A percentile compares a stretch with the other conserved stretches of the same genome.
These are phyloP conservation scores for Hiodon alosoides DNA, from an alignment of 2,113 vertebrate genomes.

Conservation along the genomic window DNA sequence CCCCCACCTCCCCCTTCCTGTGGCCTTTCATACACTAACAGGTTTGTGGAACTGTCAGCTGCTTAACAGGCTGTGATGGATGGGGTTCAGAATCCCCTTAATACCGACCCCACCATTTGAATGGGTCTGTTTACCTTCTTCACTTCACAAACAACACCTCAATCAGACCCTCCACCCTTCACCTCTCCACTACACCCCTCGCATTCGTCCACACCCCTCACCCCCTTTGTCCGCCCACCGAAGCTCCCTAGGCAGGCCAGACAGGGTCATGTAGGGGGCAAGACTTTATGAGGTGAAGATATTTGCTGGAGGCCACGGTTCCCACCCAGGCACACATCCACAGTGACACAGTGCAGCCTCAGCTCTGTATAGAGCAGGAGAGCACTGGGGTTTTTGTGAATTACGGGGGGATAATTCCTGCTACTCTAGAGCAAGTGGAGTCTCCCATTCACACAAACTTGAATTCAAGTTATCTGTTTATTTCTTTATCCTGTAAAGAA, in stretches of 20 bases:
- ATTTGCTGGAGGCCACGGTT: conserved; percentile 42
- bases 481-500: too few relatives aligned
- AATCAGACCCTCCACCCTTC: conserved; percentile 40
- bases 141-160: conserved; percentile 46
- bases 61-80: conserved; percentile 6
- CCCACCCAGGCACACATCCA: conserved; percentile 28
- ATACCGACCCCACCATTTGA: conserved; percentile 23
- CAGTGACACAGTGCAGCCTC: conserved; percentile 48
- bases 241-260: conserved; percentile 49
- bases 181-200: neutral
- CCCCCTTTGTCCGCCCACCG: conserved; percentile 36
- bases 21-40: neutral
- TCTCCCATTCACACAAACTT: too few relatives aligned
- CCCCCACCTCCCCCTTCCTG: neutral
- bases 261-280: conserved; percentile 54
- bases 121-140: conserved; percentile 44
- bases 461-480: too few relatives aligned
- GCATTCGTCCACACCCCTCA: conserved; percentile 13
- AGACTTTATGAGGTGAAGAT: conserved; percentile 66
- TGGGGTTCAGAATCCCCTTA: conserved; percentile 28
- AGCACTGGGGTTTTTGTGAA: conserved; percentile 31
- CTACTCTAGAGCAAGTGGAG: too few relatives aligned
- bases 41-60: neutral
- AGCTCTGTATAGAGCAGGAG: conserved; percentile 37
- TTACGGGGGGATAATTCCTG: too few relatives aligned